These are phyloP conservation scores for Vulpes ferrilata DNA, from an alignment of 2,113 vertebrate species.

Conservation along the genomic window DNA sequence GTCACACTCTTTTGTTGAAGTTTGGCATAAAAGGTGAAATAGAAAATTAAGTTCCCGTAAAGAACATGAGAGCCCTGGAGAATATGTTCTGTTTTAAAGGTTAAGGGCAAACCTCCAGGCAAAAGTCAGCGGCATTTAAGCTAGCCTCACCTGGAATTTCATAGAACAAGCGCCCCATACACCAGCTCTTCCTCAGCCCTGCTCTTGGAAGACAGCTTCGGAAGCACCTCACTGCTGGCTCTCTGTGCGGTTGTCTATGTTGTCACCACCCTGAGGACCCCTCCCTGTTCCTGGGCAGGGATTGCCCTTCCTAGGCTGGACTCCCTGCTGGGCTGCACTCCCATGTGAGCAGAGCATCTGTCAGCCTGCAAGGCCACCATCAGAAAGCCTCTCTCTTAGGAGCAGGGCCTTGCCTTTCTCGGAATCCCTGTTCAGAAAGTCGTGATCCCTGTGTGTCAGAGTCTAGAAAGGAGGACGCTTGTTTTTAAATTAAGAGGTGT, in stretches of 20 bases:
- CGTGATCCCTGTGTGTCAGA: neutral
- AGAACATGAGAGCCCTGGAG: neutral
- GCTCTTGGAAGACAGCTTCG: neutral
- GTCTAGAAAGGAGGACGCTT: neutral
- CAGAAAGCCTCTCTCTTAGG: neutral
- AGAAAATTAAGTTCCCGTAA: neutral
- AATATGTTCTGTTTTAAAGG: neutral
- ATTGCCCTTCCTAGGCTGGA: neutral
- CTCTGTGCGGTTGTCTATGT: rapidly evolving
- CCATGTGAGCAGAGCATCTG: neutral
- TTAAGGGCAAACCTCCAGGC: neutral
- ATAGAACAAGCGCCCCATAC: neutral
- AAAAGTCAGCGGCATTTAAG: neutral
- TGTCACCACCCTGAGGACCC: neutral
- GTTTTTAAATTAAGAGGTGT: neutral
- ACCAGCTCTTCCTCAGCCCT: neutral
- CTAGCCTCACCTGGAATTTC: neutral
- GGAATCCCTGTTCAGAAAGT: neutral
- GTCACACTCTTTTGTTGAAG: neutral
- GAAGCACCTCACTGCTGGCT: neutral
- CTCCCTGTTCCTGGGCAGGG: neutral
- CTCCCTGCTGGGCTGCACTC: rapidly evolving
- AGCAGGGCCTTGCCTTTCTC: too few relatives aligned
- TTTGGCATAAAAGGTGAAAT: neutral
- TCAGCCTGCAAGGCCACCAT: neutral